Evolutionary conservation across 1,140 invertebrate genomes (phyloP).

Genomic region (Nephila pilipes): DNA sequence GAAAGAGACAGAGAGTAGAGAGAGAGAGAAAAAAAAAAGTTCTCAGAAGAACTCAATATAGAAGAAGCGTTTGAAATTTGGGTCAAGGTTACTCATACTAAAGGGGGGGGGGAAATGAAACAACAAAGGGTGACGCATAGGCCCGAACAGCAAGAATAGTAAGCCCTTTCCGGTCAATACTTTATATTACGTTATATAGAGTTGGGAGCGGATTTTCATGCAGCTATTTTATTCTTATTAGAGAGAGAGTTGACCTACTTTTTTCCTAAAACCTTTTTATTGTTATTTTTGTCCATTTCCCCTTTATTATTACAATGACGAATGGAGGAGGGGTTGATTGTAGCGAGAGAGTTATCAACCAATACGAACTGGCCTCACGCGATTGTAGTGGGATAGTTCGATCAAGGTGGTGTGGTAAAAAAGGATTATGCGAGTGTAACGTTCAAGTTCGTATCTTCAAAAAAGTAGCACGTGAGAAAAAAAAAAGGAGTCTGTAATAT

Average conservation of each 20-base stretch:
- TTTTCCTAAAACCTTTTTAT: slow-evolving; percentile 27
- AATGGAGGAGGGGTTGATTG: slow-evolving; percentile 37
- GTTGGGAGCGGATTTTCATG: slow-evolving; percentile 48
- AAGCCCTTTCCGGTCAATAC: slow-evolving; percentile 72
- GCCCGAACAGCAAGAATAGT: slow-evolving; percentile 42
- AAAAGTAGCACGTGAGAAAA: no score
- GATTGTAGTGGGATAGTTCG: not conserved
- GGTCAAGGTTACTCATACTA: slow-evolving; percentile 69
- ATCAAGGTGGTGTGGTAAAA: not conserved
- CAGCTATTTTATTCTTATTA: slow-evolving; percentile 71
- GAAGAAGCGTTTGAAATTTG: slow-evolving; percentile 68
- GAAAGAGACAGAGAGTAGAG: slow-evolving; percentile 3
- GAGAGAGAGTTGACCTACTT: slow-evolving; percentile 71
- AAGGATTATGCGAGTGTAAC: not conserved
- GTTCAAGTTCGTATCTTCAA: no score
- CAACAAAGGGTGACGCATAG: slow-evolving; percentile 74
- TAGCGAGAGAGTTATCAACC: not conserved
- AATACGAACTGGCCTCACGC: slow-evolving; percentile 5
- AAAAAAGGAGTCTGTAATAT: no score
- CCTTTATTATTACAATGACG: slow-evolving; percentile 59
- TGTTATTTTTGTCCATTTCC: slow-evolving; percentile 65
- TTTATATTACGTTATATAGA: slow-evolving; percentile 68
- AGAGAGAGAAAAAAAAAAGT: slow-evolving; percentile 28
- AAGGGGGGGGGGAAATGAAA: slow-evolving; percentile 16
- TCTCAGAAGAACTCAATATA: slow-evolving; percentile 29